These are phyloP conservation scores for Trichonephila clavipes DNA, from an alignment of 1,140 invertebrate species.

Conservation along the genomic window DNA sequence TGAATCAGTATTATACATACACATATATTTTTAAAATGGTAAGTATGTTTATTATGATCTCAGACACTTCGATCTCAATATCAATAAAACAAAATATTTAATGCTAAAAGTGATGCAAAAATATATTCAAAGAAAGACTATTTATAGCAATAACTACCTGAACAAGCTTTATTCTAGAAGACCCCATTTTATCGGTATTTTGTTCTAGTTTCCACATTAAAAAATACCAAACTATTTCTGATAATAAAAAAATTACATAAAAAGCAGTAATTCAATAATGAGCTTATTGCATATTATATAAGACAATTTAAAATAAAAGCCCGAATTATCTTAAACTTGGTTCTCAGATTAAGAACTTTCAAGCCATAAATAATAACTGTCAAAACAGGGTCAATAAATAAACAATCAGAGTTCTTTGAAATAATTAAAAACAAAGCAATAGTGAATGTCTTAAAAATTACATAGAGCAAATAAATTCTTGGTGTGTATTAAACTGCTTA, in stretches of 20 bases:
- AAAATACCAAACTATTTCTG: neutral
- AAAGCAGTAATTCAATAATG: neutral
- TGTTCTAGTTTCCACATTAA: neutral
- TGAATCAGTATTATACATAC: neutral
- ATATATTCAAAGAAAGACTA: neutral
- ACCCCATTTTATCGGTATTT: neutral
- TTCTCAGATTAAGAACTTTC: too few relatives aligned
- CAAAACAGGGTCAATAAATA: neutral
- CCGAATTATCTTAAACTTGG: too few relatives aligned
- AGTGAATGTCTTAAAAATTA: too few relatives aligned
- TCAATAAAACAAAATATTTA: neutral
- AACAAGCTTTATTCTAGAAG: neutral
- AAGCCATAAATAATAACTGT: too few relatives aligned
- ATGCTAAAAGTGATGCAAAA: neutral
- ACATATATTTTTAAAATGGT: neutral
- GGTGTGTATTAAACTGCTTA: too few relatives aligned
- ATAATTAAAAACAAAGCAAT: neutral
- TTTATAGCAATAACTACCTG: neutral
- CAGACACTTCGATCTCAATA: neutral
- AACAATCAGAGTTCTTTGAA: neutral
- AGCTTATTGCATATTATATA: neutral
- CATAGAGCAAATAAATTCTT: too few relatives aligned
- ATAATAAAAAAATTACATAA: neutral
- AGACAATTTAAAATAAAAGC: neutral
- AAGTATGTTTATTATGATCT: neutral